phyloP scores from a whole-genome alignment of 2,797 vertebrate genomes.

The Chelmon rostratus region DNA sequence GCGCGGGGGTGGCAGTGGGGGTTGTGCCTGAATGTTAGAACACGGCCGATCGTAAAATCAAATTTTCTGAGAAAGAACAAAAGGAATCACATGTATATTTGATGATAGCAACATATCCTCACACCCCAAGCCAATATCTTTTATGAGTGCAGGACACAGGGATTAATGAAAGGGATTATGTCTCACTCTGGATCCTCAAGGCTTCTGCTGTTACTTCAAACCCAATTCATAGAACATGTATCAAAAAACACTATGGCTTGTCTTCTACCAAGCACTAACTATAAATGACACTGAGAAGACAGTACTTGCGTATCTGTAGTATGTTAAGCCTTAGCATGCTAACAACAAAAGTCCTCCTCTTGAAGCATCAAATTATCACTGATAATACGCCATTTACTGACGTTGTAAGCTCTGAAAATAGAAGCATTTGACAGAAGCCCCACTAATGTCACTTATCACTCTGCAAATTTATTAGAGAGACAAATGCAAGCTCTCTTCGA shows the following conservation, averaged over 20 bases:
- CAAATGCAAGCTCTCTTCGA: not conserved
- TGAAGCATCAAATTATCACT: slow-evolving; percentile 10
- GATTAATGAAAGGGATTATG: slow-evolving; percentile 47
- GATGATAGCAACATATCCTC: slow-evolving; percentile 49
- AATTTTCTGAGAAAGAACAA: slow-evolving; percentile 48
- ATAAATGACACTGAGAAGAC: slow-evolving; percentile 6
- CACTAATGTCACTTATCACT: not conserved
- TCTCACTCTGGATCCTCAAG: slow-evolving; percentile 28
- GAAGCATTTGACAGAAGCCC: not conserved
- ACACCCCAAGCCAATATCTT: slow-evolving; percentile 39
- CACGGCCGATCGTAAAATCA: slow-evolving; percentile 48
- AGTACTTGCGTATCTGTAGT: slow-evolving; percentile 5
- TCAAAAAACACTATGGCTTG: slow-evolving; percentile 16
- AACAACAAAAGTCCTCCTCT: slow-evolving; percentile 29
- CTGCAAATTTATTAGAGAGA: not conserved
- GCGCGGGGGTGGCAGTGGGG: slow-evolving; percentile 26
- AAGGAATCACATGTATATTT: slow-evolving; percentile 47
- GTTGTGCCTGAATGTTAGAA: slow-evolving; percentile 57
- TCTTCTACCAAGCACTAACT: slow-evolving; percentile 10
- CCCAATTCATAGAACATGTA: slow-evolving; percentile 16
- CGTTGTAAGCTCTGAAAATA: slow-evolving; percentile 4
- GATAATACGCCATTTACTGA: slow-evolving; percentile 17
- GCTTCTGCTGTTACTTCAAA: slow-evolving; percentile 29
- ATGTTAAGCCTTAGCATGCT: not conserved
- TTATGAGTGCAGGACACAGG: slow-evolving; percentile 34